phyloP scores from a whole-genome alignment of 2,113 vertebrate species.

The Ictalurus furcatus region DNA sequence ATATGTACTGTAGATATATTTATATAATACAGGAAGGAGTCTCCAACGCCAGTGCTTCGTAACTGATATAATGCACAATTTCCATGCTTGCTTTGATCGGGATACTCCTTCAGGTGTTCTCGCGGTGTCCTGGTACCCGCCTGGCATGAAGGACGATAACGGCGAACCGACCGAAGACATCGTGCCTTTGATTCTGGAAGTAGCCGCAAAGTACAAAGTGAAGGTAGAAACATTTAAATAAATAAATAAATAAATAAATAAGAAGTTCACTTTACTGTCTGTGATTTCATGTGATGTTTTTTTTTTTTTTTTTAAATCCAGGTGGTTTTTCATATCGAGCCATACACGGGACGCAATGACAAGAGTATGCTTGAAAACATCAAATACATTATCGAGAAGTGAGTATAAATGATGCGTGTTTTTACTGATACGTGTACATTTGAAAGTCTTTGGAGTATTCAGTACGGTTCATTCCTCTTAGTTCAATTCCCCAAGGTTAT shows the following conservation, averaged over 20 bases:
- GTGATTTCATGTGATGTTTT: background rate
- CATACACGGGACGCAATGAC: constrained; percentile 90
- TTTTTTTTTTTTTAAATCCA: constrained; percentile 60
- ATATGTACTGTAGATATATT: too few species aligned
- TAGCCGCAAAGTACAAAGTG: constrained; percentile 88
- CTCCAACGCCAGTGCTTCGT: background rate
- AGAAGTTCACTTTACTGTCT: background rate
- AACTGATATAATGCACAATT: background rate
- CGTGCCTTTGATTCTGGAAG: constrained; percentile 84
- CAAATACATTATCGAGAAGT: constrained; percentile 94
- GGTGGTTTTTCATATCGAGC: constrained; percentile 95
- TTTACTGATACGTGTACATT: background rate
- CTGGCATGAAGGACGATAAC: constrained; percentile 84
- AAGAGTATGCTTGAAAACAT: constrained; percentile 85
- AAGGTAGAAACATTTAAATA: constrained; percentile 77
- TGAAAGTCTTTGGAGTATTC: too few species aligned
- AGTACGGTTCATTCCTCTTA: too few species aligned
- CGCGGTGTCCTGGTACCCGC: constrained; percentile 95
- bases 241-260: too few species aligned
- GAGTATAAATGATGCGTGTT: constrained; percentile 61
- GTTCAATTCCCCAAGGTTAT: too few species aligned
- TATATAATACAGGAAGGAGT: background rate
- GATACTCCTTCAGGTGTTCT: constrained; percentile 80
- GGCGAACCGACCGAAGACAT: constrained; percentile 84
- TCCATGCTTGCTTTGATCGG: background rate